Conservation (phyloP, 2,797 vertebrate genomes). For the Eutrigla gurnardus region DNA sequence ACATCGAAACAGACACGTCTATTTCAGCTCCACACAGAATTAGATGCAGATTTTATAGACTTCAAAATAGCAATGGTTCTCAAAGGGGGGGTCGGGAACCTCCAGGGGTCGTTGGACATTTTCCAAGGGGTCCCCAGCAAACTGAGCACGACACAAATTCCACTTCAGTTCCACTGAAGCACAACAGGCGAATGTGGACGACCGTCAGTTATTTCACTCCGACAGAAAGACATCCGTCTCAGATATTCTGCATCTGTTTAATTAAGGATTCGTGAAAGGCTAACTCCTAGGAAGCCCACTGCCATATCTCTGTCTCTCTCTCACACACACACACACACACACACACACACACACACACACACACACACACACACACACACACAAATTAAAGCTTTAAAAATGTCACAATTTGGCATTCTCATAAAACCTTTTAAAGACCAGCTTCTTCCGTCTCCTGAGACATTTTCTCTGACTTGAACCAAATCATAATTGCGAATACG, state of each 20-base stretch:
- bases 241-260: not conserved
- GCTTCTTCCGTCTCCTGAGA: not conserved
- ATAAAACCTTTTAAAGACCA: constrained; percentile 9
- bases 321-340: too few relatives aligned
- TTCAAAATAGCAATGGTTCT: not conserved
- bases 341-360: not conserved
- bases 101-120: not conserved
- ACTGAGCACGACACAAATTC: not conserved
- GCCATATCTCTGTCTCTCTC: not conserved
- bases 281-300: not conserved
- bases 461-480: not conserved
- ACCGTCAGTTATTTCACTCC: not conserved
- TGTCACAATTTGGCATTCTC: constrained; percentile 38
- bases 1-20: not conserved
- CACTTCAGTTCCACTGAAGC: not conserved
- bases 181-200: not conserved
- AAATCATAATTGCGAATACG: not conserved
- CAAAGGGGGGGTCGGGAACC: not conserved
- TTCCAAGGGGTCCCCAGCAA: not conserved
- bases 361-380: not conserved
- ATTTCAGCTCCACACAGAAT: not conserved
- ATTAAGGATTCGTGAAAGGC: not conserved
- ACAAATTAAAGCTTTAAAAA: constrained; percentile 4
- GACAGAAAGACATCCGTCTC: not conserved
- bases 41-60: not conserved